Evolutionary conservation across 2,113 vertebrate genomes (phyloP).

Genomic region (Cariama cristata): DNA sequence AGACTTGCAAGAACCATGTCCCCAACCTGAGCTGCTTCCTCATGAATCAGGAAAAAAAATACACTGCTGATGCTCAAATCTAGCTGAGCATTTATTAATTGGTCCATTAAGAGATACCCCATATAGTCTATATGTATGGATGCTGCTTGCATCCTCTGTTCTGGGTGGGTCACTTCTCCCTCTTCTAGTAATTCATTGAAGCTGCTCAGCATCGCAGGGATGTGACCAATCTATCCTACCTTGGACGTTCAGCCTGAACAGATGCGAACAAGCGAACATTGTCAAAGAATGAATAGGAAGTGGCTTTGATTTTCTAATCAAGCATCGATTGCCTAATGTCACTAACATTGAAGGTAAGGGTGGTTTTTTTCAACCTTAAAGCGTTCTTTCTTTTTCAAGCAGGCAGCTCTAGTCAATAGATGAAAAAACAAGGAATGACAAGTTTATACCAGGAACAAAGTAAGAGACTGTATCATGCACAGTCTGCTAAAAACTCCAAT

Average conservation of each 20-base stretch:
- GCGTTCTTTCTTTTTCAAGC: neutral
- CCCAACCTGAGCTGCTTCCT: neutral
- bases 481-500: neutral
- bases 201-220: neutral
- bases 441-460: neutral
- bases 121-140: accelerated
- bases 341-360: neutral
- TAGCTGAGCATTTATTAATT: neutral
- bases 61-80: neutral
- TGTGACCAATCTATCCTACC: neutral
- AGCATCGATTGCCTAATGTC: neutral
- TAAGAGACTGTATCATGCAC: neutral
- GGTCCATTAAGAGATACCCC: neutral
- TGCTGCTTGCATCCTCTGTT: neutral
- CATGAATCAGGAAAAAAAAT: neutral
- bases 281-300: neutral
- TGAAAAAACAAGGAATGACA: neutral
- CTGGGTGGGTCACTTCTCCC: neutral
- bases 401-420: neutral
- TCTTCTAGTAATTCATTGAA: neutral
- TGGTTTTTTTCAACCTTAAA: neutral
- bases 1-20: neutral
- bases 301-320: conserved; percentile 38
- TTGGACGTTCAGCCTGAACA: neutral
- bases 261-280: neutral